Base-by-base conservation (phyloP, 2,113 vertebrate species). In the Pungitius pungitius region DNA sequence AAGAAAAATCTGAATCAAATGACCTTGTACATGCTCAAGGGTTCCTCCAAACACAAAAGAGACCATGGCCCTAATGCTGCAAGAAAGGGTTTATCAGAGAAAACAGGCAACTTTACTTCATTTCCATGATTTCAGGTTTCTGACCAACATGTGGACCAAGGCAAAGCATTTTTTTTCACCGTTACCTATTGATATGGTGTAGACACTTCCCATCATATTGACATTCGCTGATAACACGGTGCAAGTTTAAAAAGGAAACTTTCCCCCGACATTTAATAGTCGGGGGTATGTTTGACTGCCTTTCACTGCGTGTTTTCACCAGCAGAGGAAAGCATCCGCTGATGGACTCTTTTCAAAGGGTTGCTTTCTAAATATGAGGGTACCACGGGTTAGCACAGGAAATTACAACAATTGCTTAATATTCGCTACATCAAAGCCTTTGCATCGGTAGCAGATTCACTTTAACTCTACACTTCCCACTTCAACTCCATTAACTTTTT, bases 401-500 rank as follows among this genome's bases (percentile, higher is more conserved):
- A 83, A 87, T 80, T 74, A 77, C 80, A 82, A 66, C 69, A 69
- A 74, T 69, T 77, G 77, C 80, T 86, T 84, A 82, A 89, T 85
- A 79, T 87, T 68, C 69, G 67, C 76, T 57, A 85, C 69, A 89
- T 89, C 88, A 85, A 87, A 89, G 84, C 82, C 39, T 76, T 79
- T 85, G 69, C 78, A 81, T 84, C 68, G 84, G 69, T 65, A 80
- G 71, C 72, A 61, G 73, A 81, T 85, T 89, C 73, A 76, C 80
- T 88, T 89, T 77, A 62, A 84, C 78, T 90, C 58, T 39, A 80
- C 84, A 88, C 51, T 68, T 89, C 89, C 86, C 87, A 89, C 86
- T 92, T 91, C 75, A 88, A 87, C 57, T 86, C 87, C 87, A 92
- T 91, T 91, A 89, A 88, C 81, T 82, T 87, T 66, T 80, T 62